These are phyloP conservation scores for Hippasteria phrygiana DNA, from an alignment of 53 echinoderm and acorn worm genomes.

Conservation along the genomic window DNA sequence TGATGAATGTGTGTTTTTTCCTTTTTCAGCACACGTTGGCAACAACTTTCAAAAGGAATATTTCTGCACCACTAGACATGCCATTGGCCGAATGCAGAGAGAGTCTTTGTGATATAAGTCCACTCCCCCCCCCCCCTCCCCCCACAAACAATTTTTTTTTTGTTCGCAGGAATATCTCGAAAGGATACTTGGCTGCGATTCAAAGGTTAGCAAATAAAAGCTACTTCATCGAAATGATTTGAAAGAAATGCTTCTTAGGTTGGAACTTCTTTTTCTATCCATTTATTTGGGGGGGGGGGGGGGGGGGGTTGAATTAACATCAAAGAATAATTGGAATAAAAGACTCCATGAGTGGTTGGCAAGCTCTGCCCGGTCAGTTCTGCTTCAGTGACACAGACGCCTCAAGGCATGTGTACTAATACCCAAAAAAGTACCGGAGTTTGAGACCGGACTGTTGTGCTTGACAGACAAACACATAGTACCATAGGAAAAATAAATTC, in stretches of 20 bases:
- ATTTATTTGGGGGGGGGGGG: not conserved
- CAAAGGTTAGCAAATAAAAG: constrained; percentile 8
- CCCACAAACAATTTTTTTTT: not conserved
- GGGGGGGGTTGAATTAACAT: too few species aligned
- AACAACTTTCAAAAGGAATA: constrained; percentile 44
- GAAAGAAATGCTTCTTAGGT: constrained; percentile 1
- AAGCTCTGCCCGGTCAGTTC: not conserved
- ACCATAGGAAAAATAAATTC: too few species aligned
- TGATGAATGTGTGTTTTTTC: constrained; percentile 34
- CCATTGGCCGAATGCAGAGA: constrained; percentile 23
- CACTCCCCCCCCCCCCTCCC: constrained; percentile 3
- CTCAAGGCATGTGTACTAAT: constrained; percentile 11
- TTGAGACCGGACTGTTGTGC: too few species aligned
- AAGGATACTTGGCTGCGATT: constrained; percentile 13
- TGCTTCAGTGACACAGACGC: constrained; percentile 15
- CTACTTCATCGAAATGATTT: not conserved
- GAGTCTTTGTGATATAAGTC: constrained; percentile 26
- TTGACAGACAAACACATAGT: too few species aligned
- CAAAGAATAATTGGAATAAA: not conserved
- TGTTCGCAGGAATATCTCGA: not conserved
- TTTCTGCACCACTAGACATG: constrained; percentile 59
- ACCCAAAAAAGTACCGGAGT: too few species aligned
- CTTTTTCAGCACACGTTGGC: not conserved
- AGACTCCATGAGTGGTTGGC: not conserved
- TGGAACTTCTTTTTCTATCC: not conserved